Conservation (phyloP, 1,140 invertebrate genomes). For the Proales similis region DNA sequence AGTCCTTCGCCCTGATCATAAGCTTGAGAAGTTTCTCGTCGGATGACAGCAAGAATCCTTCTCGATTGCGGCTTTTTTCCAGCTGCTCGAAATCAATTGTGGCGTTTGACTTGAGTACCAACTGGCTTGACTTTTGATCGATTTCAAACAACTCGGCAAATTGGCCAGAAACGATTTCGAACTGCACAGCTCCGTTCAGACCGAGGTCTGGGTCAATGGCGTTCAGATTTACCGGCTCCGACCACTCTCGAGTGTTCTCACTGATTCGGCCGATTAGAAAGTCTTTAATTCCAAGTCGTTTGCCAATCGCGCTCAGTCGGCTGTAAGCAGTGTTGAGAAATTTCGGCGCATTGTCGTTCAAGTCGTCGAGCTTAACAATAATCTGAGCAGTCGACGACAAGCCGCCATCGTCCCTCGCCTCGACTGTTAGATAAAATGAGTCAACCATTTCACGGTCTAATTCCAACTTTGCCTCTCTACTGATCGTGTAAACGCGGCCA, state of each 20-base stretch:
- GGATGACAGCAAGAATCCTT: slow-evolving; percentile 60
- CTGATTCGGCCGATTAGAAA: slow-evolving; percentile 8
- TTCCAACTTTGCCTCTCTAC: slow-evolving; percentile 53
- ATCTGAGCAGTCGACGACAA: slow-evolving; percentile 79
- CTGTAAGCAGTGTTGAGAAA: slow-evolving; percentile 38
- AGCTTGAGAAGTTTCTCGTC: slow-evolving; percentile 66
- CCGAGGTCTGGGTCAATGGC: slow-evolving; percentile 27
- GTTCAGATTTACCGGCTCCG: slow-evolving; percentile 21
- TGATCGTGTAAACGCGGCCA: slow-evolving; percentile 72
- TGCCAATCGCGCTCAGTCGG: slow-evolving; percentile 1
- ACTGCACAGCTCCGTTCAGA: slow-evolving; percentile 18
- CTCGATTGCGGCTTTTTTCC: slow-evolving; percentile 64
- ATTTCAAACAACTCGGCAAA: slow-evolving; percentile 38
- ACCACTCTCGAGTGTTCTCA: slow-evolving; percentile 18
- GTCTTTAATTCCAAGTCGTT: slow-evolving; percentile 10
- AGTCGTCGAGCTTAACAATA: slow-evolving; percentile 73
- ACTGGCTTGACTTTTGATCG: slow-evolving; percentile 72
- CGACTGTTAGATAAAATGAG: slow-evolving; percentile 78
- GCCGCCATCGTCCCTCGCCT: slow-evolving; percentile 78
- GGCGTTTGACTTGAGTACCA: slow-evolving; percentile 69
- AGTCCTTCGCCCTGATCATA: slow-evolving; percentile 69
- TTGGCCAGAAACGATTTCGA: slow-evolving; percentile 34
- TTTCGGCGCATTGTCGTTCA: slow-evolving; percentile 49
- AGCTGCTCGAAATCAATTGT: slow-evolving; percentile 63
- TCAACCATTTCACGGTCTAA: slow-evolving; percentile 80